Conservation (phyloP, 1,140 invertebrate genomes). For the Bombus affinis region DNA sequence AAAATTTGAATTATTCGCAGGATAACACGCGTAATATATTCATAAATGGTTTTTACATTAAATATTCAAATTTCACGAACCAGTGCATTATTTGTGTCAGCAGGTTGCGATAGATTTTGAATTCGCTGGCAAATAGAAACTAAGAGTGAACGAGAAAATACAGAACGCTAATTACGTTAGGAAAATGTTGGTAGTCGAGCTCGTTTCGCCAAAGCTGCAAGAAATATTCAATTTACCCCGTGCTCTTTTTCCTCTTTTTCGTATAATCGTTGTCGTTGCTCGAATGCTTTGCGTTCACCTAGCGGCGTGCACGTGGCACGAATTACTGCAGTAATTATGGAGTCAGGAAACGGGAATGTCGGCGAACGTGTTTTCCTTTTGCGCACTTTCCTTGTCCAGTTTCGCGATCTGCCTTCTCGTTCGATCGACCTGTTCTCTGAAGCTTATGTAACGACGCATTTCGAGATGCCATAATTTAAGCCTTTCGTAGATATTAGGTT, state of each 20-base stretch:
- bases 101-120: not conserved
- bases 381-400: not conserved
- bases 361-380: conserved; percentile 11
- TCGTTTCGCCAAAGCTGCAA: not conserved
- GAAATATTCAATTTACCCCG: conserved; percentile 46
- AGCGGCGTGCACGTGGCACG: conserved; percentile 30
- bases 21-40: no score
- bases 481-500: no score
- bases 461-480: no score
- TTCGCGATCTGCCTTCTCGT: not conserved
- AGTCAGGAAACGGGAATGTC: not conserved
- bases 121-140: not conserved
- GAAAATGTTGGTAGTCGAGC: not conserved
- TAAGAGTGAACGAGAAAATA: not conserved
- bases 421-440: not conserved
- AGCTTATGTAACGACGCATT: conserved; percentile 7
- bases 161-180: conserved; percentile 7
- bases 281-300: not conserved
- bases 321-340: conserved; percentile 46
- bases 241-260: conserved; percentile 12
- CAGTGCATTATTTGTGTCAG: not conserved
- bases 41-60: not conserved
- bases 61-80: not conserved
- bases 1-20: not conserved
- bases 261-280: conserved; percentile 22